Base-by-base conservation (phyloP, 2,888 invertebrate genomes). In the Scaptomyza parva region DNA sequence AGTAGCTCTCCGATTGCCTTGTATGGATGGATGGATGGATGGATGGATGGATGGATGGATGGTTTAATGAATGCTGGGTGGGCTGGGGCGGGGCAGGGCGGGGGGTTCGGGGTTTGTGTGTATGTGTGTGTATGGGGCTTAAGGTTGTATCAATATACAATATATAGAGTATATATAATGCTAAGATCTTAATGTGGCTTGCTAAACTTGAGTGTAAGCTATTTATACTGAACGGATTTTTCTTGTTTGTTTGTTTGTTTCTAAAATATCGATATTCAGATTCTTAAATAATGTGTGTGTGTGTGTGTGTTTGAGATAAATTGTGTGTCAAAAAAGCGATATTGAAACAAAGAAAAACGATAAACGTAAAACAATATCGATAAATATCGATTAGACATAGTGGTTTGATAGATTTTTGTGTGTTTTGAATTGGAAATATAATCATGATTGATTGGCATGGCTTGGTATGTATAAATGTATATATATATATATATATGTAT, bases 1-100 rank as follows among this genome's bases (percentile, higher is more conserved):
- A 75, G 45, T 71, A 75, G 71, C 71, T 62, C 71, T 71, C 70
- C 71, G 71, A 62, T 71, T 74, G 75, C 70, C 69, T 69, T 61
- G 74, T 43, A 22, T 52, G 35, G 43, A n/a, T 24, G 22, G 1
- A 24, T 24, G 22, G 22, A 24, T 24, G 22, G 22, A 24, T 24
- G 26, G 8, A n/a, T n/a, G n/a, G n/a, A n/a, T 24, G 22, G 1
- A 24, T 24, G 22, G 22, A 24, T 24, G 22, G 22, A 24, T 24
- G 26, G 8, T 26, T 44, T 9, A 37, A 12, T 28, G 45, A 26
- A 30, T 47, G 51, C 8, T 48, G 45, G 45, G 18, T 28, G 20
- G 50, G 28, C 17, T 8, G 0, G 26, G 0, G 33, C 12, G 6
- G 9, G 24, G 11, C 22, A 39, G 40, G 59, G 22, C 3, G 24